Conservation (phyloP, 2,113 vertebrate species). For the Hippocampus guttulatus region DNA sequence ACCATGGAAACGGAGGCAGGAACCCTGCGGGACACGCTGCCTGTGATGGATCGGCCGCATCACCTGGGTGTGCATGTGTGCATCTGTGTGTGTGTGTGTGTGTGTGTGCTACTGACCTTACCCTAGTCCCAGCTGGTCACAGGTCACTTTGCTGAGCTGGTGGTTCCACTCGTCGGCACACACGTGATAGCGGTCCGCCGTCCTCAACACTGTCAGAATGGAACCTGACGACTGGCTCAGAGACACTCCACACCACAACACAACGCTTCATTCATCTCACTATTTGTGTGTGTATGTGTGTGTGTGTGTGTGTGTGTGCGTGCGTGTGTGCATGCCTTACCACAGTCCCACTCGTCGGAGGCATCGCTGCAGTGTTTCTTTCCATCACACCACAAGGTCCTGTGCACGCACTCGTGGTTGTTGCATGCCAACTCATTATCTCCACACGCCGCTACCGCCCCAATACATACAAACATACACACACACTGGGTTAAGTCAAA, state of each 20-base stretch:
- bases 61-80: constrained; percentile 15
- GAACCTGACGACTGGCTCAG: constrained; percentile 72
- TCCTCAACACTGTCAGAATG: constrained; percentile 78
- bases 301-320: neutral
- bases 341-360: constrained; percentile 94
- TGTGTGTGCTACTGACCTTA: constrained; percentile 66
- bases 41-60: neutral
- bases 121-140: constrained; percentile 85
- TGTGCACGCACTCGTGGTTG: constrained; percentile 86
- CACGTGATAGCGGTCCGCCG: constrained; percentile 78
- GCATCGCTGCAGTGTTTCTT: constrained; percentile 82
- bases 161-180: constrained; percentile 90
- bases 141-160: constrained; percentile 81
- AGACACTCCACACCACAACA: constrained; percentile 72
- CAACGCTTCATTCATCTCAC: neutral
- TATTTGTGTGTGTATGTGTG: neutral
- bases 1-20: constrained; percentile 71
- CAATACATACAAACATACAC: neutral
- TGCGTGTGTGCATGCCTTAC: constrained; percentile 52
- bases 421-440: constrained; percentile 82
- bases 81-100: constrained; percentile 13
- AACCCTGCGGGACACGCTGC: constrained; percentile 60
- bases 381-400: constrained; percentile 87
- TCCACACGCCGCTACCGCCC: constrained; percentile 78
- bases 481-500: neutral